These are phyloP conservation scores for Poecile montanus DNA, from an alignment of 2,797 vertebrate genomes.

Conservation along the genomic window DNA sequence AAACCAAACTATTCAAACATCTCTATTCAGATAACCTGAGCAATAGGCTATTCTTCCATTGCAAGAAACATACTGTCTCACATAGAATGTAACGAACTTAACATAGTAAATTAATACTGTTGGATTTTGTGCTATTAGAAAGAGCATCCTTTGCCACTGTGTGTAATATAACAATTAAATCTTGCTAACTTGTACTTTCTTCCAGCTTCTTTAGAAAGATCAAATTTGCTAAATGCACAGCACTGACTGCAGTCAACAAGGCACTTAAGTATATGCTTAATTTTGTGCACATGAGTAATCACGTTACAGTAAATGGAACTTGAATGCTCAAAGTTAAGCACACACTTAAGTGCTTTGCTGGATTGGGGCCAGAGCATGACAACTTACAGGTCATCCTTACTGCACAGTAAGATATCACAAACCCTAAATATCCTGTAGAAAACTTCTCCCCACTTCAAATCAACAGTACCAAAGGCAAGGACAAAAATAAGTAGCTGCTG, in stretches of 20 bases:
- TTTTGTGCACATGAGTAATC: slow-evolving; percentile 41
- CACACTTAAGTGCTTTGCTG: slow-evolving; percentile 59
- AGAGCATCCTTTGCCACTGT: neutral
- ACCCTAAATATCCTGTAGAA: slow-evolving; percentile 6
- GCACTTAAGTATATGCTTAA: slow-evolving; percentile 54
- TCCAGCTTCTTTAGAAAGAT: slow-evolving; percentile 6
- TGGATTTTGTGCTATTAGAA: neutral
- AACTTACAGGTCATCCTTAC: neutral
- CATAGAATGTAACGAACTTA: neutral
- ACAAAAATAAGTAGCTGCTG: slow-evolving; percentile 18
- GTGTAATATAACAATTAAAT: neutral
- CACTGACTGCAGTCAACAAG: slow-evolving; percentile 25
- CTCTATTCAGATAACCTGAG: neutral
- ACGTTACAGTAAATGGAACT: slow-evolving; percentile 25
- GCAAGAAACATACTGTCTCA: neutral
- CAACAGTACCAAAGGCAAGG: neutral
- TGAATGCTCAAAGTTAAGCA: slow-evolving; percentile 51
- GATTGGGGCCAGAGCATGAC: slow-evolving; percentile 25
- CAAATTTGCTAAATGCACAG: slow-evolving; percentile 6
- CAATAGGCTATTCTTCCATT: neutral
- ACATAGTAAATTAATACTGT: neutral
- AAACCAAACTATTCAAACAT: neutral
- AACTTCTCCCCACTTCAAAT: neutral
- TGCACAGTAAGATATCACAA: neutral
- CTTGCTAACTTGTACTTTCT: slow-evolving; percentile 20